A percentile compares a stretch with the other conserved stretches of the same genome.
These are phyloP conservation scores for Anarsia innoxiella DNA, from an alignment of 2,888 invertebrate genomes.

Conservation along the genomic window DNA sequence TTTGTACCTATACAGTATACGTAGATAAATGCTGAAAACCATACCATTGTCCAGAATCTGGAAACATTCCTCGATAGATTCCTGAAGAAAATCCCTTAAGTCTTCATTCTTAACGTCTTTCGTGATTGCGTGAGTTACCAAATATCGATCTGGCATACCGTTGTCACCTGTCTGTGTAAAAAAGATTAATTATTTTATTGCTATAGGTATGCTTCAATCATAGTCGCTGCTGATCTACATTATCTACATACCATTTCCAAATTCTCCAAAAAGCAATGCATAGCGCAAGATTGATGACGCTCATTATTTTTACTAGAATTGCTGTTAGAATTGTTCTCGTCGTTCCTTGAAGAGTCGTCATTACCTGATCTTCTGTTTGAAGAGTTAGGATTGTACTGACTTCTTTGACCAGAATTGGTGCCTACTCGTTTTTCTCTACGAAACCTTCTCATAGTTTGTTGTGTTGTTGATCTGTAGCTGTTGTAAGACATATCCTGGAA, in stretches of 20 bases:
- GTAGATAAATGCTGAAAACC: not conserved
- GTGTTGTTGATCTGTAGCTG: constrained; percentile 32
- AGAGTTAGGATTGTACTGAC: constrained; percentile 59
- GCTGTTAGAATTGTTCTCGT: constrained; percentile 38
- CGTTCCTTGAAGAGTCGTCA: constrained; percentile 32
- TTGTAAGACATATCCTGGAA: constrained; percentile 33
- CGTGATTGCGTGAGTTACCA: constrained; percentile 76
- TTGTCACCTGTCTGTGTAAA: constrained; percentile 70
- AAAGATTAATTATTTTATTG: too few relatives aligned
- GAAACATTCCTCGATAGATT: constrained; percentile 83
- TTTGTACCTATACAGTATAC: too few relatives aligned
- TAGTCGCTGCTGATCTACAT: too few relatives aligned
- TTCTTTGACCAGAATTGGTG: constrained; percentile 55
- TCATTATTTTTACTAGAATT: constrained; percentile 34
- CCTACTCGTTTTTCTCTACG: constrained; percentile 47
- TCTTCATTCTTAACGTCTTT: constrained; percentile 78
- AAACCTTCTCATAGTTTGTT: constrained; percentile 36
- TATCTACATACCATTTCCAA: constrained; percentile 76
- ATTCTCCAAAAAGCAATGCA: constrained; percentile 82
- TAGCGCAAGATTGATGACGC: constrained; percentile 70
- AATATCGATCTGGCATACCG: constrained; percentile 79
- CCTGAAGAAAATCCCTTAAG: constrained; percentile 80
- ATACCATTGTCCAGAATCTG: constrained; percentile 72
- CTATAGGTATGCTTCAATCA: too few relatives aligned
- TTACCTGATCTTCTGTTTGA: constrained; percentile 28